Percentiles rank a stretch among this genome's conserved stretches.
phyloP scores from a whole-genome alignment of 2,113 vertebrate genomes.

The Herpailurus yagouaroundi region DNA sequence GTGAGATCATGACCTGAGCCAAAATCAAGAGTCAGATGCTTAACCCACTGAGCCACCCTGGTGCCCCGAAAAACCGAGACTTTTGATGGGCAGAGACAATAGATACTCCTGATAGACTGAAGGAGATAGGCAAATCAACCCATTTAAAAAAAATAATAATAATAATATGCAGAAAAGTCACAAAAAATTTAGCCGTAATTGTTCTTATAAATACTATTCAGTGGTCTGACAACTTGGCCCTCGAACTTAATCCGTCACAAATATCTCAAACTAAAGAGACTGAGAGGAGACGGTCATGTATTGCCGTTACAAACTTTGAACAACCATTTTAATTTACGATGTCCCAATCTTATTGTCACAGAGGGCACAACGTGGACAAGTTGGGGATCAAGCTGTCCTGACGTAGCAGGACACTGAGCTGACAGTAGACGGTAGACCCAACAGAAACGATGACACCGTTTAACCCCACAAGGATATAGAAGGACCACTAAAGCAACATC shows the following conservation, averaged over 20 bases:
- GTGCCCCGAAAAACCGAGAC: background rate
- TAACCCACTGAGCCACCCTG: no score
- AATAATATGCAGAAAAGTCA: background rate
- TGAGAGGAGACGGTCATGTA: background rate
- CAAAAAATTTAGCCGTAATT: background rate
- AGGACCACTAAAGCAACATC: no score
- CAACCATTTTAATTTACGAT: background rate
- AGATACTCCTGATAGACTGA: background rate
- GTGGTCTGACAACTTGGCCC: background rate
- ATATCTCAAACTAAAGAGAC: background rate
- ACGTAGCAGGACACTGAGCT: background rate
- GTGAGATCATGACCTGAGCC: no score
- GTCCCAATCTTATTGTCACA: background rate
- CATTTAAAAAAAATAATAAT: background rate
- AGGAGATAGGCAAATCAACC: background rate
- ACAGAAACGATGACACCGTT: no score
- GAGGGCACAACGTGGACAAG: background rate
- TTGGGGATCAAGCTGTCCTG: background rate
- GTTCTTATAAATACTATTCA: background rate
- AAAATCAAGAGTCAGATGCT: no score
- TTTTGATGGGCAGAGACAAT: background rate
- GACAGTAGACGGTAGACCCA: background rate
- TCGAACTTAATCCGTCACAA: background rate
- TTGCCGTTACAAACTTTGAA: background rate
- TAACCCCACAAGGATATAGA: background rate